A percentile compares a stretch with the other conserved stretches of the same genome.
Evolutionary conservation across 1,140 invertebrate species (phyloP).

Genomic region (Drosophila mauritiana): DNA sequence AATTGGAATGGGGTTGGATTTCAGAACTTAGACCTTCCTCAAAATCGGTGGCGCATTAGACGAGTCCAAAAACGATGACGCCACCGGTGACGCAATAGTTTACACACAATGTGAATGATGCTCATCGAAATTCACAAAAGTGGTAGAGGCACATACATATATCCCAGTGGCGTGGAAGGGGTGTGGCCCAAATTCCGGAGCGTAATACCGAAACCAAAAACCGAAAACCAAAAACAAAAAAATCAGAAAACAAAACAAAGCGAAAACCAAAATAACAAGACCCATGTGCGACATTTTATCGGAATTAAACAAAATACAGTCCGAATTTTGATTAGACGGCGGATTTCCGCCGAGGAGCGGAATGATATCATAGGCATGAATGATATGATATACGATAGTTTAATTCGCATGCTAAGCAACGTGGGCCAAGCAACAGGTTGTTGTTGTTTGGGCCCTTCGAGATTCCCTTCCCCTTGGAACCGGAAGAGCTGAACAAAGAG

Average conservation of each 20-base stretch:
- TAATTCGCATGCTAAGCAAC: conserved; percentile 1
- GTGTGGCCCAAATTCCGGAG: conserved; percentile 24
- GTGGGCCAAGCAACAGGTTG: conserved; percentile 14
- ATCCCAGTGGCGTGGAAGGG: conserved; percentile 1
- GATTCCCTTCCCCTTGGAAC: too few relatives aligned
- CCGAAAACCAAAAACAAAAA: conserved; percentile 19
- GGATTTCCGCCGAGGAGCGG: conserved; percentile 52
- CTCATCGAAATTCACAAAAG: conserved; percentile 29
- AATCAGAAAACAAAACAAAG: background rate
- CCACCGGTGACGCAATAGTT: conserved; percentile 62
- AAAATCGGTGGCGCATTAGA: conserved; percentile 32
- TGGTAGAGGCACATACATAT: background rate
- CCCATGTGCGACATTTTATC: conserved; percentile 28
- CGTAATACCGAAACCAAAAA: conserved; percentile 25
- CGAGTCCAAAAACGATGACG: conserved; percentile 50
- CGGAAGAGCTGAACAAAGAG: background rate
- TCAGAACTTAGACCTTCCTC: conserved; percentile 15
- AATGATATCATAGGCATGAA: conserved; percentile 15
- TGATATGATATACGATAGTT: background rate
- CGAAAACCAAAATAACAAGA: conserved; percentile 17
- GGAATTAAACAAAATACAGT: conserved; percentile 9
- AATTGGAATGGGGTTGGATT: background rate
- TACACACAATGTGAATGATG: conserved; percentile 37
- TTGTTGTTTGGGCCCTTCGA: background rate
- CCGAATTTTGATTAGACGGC: conserved; percentile 53